Evolutionary conservation across 2,888 invertebrate genomes (phyloP), one percentile per base, ranked within the genome.

Genomic region (Danaus chrysippus): DNA sequence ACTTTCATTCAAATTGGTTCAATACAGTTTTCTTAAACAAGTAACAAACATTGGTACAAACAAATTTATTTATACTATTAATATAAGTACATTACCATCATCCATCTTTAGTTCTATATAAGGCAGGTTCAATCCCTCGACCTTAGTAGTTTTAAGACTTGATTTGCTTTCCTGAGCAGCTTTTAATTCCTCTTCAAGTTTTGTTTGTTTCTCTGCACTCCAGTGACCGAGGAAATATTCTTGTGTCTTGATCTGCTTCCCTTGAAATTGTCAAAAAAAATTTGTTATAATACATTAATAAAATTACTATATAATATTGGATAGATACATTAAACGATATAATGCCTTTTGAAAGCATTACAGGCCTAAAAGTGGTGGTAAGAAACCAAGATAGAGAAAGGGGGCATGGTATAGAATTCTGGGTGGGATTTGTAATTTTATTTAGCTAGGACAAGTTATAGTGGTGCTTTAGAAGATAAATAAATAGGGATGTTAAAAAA

Each of bases 71-170:
- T 5, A 34, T 5, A 34, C 3, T 34, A 34, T 34, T n/a, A 55
- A 23, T 19, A 42, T 13, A 49, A 15, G 42, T 23, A 34, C 19
- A 70, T 63, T 74, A 76, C 99, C 99, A 79, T 96, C 96, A 44
- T 93, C 94, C 94, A 97, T 96, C 68, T 94, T 93, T 71, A 99
- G 93, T 86, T 96, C 96, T 60, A 96, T 94, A 78, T 96, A 98
- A 0, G 99, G 98, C 79, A 98, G 92, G 66, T 94, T 94, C 1
- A 95, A 89, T n/a, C 97, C 97, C 75, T 98, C 98, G 17, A 99
- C 94, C 88, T 96, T 96, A 56, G 94, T 94, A 0, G 92, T 93
- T 67, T 92, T 92, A 15, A 92, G 92, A 62, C 91, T 89, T 19
- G 92, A 92, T 58, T 93, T 93, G 8, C 86, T 82, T n/a, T 92